Evolutionary conservation across 2,113 vertebrate species (phyloP), one percentile per base, ranked within the genome.

Genomic region (Daubentonia madagascariensis): DNA sequence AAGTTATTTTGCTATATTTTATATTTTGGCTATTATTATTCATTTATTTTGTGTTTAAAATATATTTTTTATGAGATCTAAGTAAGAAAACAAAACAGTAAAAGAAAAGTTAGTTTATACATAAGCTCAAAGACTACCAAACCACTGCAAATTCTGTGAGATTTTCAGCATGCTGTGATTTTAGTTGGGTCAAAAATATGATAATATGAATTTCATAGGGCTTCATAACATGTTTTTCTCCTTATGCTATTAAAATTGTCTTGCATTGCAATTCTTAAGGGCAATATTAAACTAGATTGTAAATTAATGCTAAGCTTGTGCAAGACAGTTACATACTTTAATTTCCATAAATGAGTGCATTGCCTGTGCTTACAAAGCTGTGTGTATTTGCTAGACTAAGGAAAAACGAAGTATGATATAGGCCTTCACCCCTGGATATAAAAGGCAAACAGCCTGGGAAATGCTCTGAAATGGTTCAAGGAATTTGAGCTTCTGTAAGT

Each of bases 281-380:
- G 40, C 8, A 94, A 1, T 95, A 72, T 79, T 97, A 93, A 91
- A 86, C 16, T 70, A 67, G 59, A 89, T 81, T 92, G 18, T 85
- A 65, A 97, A 97, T 92, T 92, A 96, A 91, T 85, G 25, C 17
- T 88, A 96, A 93, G 72, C 35, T 92, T 81, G 50, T 96, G 35
- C 32, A 88, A 92, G 50, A 72, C 12, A 95, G 54, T 65, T 91
- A 48, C 14, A 22, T 18, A 80, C 7, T 92, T 81, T 88, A 80
- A 78, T 94, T 94, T 91, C 17, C 45, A 40, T 94, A 48, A 92
- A 8, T 73, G 14, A 81, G 52, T 4, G 0, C 40, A 16, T 57
- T 97, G 37, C 9, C 52, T 70, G 4, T 68, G 16, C 18, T 95
- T 89, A 80, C 10, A 52, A 22, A 88, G 85, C 14, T 50, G 8